Percentiles rank a stretch among this genome's conserved stretches.
Evolutionary conservation across 1,140 invertebrate species (phyloP).

Genomic region (Thaumetopoea pityocampa): DNA sequence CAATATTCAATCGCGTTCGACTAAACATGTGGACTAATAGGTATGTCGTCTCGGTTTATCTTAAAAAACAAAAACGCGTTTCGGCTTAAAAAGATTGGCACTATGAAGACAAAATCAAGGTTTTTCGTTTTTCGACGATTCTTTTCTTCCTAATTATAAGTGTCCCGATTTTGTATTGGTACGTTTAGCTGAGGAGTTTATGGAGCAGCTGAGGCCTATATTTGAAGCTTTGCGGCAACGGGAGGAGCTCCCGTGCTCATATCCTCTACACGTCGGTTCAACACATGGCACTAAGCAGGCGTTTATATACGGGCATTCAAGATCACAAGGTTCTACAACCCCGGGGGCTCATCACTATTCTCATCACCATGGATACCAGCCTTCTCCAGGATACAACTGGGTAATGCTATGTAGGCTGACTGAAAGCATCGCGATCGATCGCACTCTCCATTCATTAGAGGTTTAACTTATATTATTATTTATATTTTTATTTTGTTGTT

Average conservation of each 20-base stretch:
- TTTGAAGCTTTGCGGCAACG: conserved; percentile 93
- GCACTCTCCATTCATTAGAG: conserved; percentile 33
- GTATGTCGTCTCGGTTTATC: conserved; percentile 27
- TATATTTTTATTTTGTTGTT: conserved; percentile 35
- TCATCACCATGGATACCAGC: conserved; percentile 69
- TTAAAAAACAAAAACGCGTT: conserved; percentile 35
- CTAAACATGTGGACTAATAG: conserved; percentile 59
- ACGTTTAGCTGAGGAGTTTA: conserved; percentile 91
- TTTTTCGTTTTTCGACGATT: conserved; percentile 42
- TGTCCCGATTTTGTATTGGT: conserved; percentile 68
- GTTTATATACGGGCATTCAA: conserved; percentile 74
- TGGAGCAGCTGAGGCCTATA: conserved; percentile 94
- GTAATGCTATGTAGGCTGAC: conserved; percentile 65
- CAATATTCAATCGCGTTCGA: conserved; percentile 46
- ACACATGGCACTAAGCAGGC: conserved; percentile 76
- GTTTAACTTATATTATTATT: conserved; percentile 45
- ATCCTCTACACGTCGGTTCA: conserved; percentile 87
- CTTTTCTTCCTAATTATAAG: conserved; percentile 54
- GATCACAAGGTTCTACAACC: conserved; percentile 68
- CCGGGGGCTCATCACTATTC: conserved; percentile 66
- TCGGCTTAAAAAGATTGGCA: conserved; percentile 63
- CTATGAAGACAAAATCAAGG: conserved; percentile 52
- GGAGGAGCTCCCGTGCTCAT: conserved; percentile 90
- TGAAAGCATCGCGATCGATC: conserved; percentile 53
- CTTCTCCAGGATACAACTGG: conserved; percentile 71